Percentiles rank a stretch among this genome's conserved stretches.
Evolutionary conservation across 2,797 vertebrate genomes (phyloP).

Genomic region (Manis pentadactyla): DNA sequence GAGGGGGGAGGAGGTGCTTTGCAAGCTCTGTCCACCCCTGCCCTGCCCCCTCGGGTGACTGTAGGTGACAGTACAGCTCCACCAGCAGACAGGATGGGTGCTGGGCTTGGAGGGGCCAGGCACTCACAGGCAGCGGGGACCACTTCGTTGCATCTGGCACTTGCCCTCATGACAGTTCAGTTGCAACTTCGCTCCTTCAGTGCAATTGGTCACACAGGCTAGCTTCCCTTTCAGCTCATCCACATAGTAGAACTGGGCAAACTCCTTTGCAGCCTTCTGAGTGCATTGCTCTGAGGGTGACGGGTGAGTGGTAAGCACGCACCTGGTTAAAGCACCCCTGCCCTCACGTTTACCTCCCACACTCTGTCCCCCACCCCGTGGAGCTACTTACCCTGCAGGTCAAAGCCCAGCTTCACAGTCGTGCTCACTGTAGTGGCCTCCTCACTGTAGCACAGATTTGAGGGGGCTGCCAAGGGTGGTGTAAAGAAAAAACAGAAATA

Average conservation of each 20-base stretch:
- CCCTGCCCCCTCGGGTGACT: too few relatives aligned
- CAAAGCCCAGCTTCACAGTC: background rate
- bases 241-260: background rate
- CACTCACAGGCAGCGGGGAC: slow-evolving; percentile 45
- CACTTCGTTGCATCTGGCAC: slow-evolving; percentile 18
- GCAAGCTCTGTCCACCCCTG: background rate
- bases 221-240: background rate
- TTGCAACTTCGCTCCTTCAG: background rate
- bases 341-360: fast-evolving
- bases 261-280: background rate
- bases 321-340: background rate
- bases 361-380: fast-evolving
- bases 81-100: background rate
- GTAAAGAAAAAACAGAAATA: background rate
- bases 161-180: slow-evolving; percentile 24
- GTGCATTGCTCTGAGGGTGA: background rate
- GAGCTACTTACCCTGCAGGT: slow-evolving; percentile 25
- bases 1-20: background rate
- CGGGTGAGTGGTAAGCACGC: background rate
- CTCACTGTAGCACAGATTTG: background rate
- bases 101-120: background rate
- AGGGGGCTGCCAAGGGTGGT: background rate
- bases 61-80: background rate
- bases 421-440: fast-evolving
- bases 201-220: slow-evolving; percentile 47